phyloP scores from a whole-genome alignment of 2,113 vertebrate species.

The Dicentrarchus labrax region DNA sequence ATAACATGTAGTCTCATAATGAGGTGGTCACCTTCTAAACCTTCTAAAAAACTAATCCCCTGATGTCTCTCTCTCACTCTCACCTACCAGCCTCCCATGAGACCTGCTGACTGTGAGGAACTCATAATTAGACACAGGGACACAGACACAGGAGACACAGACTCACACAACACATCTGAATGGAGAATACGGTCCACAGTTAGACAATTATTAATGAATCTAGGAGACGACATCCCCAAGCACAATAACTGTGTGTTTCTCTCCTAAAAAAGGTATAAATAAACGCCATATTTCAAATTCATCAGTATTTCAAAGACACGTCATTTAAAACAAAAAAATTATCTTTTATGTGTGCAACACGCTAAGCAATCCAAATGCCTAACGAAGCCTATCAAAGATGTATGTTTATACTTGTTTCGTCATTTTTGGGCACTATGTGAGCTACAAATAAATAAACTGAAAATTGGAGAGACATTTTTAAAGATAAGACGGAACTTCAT shows the following conservation, averaged over 20 bases:
- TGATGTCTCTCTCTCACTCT: constrained; percentile 54
- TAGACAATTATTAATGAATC: constrained; percentile 21
- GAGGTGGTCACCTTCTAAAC: constrained; percentile 80
- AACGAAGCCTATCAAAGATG: not conserved
- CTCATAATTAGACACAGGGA: constrained; percentile 59
- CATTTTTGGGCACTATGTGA: too few species aligned
- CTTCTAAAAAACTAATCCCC: constrained; percentile 67
- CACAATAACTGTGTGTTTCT: not conserved
- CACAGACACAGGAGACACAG: constrained; percentile 35
- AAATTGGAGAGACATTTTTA: not conserved
- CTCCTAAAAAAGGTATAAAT: not conserved
- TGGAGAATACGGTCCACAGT: constrained; percentile 25
- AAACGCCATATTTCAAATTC: not conserved
- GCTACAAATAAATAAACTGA: not conserved
- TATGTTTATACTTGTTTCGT: too few species aligned
- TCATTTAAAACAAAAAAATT: too few species aligned
- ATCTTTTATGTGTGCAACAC: too few species aligned
- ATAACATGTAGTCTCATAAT: constrained; percentile 74
- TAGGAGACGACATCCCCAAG: not conserved
- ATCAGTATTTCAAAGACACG: too few species aligned
- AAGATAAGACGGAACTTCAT: not conserved
- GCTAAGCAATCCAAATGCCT: too few species aligned
- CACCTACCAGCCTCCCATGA: constrained; percentile 68
- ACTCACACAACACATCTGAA: constrained; percentile 27
- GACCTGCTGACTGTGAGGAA: constrained; percentile 48